A percentile compares a stretch with the other conserved stretches of the same genome.
These are phyloP conservation scores for Synaphobranchus kaupii DNA, from an alignment of 2,797 vertebrate species.

Conservation along the genomic window DNA sequence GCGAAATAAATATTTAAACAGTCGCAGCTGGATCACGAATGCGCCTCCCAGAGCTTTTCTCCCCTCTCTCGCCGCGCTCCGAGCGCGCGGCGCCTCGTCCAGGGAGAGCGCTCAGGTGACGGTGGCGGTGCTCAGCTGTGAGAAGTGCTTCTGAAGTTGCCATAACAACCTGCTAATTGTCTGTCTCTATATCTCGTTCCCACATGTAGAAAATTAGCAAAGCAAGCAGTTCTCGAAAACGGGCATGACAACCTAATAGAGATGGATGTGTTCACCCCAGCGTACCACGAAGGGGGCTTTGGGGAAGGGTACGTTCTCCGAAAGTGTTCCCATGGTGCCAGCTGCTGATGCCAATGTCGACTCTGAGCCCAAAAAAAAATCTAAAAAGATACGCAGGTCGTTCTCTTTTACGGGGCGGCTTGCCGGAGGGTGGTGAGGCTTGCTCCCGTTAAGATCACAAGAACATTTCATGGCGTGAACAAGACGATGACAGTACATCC, in stretches of 20 bases:
- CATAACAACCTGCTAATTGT: constrained; percentile 60
- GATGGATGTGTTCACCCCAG: constrained; percentile 79
- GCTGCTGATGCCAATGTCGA: constrained; percentile 52
- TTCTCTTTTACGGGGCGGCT: not conserved
- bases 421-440: not conserved
- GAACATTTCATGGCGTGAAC: not conserved
- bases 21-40: not conserved
- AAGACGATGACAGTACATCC: not conserved
- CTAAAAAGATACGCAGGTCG: not conserved
- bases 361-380: constrained; percentile 38
- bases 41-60: not conserved
- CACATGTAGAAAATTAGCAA: constrained; percentile 78
- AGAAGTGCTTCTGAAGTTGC: constrained; percentile 6
- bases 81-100: not conserved
- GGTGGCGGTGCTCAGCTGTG: not conserved
- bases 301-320: constrained; percentile 75
- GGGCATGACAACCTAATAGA: constrained; percentile 79
- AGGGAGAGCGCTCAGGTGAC: not conserved
- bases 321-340: constrained; percentile 66
- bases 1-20: constrained; percentile 21
- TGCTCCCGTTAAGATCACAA: not conserved
- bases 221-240: constrained; percentile 79
- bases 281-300: constrained; percentile 72
- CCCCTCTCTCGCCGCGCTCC: not conserved
- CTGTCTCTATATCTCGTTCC: constrained; percentile 68